Base-by-base conservation (phyloP, 1,140 invertebrate species). In the Tetramorium alpestre region DNA sequence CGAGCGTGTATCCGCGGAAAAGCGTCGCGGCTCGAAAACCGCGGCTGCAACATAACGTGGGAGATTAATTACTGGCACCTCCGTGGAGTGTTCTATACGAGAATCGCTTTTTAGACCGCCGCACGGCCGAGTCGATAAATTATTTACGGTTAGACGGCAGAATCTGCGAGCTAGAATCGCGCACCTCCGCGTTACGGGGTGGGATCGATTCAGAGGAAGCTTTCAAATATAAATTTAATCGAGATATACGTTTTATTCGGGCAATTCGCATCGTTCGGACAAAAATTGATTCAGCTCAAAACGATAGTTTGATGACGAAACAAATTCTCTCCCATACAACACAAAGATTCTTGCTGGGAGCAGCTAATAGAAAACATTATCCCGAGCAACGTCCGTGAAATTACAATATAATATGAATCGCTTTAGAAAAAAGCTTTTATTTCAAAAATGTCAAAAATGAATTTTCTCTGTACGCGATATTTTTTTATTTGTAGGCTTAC, bases 51-150 rank as follows among this genome's bases (percentile, higher is more conserved):
- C 88, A 49, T 56, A 62, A 58, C 67, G 56, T 54, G 18, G 54
- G 56, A 84, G 89, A 89, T 90, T 90, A 90, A 90, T 90, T 87
- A 73, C 25, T 49, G 47, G 22, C 25, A 10, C 18, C 58, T 47
- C 16, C 18, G 18, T 38, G 67, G 78, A 25, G 38, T 44, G 18
- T 75, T 60, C 38, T 22, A 38, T 22, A 38, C 25, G 51, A 22
- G 41, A 47, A 84, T 75, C 56, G 41, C 69, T 75, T 84, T 75
- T 84, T 49, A 84, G 67, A 73, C 28, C 25, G 67, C 7, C 18
- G 10, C 33, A n/a, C 38, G 10, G 38, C 38, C 54, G 54, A 47
- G 54, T 84, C 80, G 69, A 75, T 75, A 73, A 73, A 84, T 84
- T 84, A 84, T 84, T 84, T 84, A 73, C 67, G 80, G 78, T 60